Evolutionary conservation across 53 echinoderm and acorn worm species (phyloP), one percentile per base, ranked within the genome.

Genomic region (Henricia sp.): DNA sequence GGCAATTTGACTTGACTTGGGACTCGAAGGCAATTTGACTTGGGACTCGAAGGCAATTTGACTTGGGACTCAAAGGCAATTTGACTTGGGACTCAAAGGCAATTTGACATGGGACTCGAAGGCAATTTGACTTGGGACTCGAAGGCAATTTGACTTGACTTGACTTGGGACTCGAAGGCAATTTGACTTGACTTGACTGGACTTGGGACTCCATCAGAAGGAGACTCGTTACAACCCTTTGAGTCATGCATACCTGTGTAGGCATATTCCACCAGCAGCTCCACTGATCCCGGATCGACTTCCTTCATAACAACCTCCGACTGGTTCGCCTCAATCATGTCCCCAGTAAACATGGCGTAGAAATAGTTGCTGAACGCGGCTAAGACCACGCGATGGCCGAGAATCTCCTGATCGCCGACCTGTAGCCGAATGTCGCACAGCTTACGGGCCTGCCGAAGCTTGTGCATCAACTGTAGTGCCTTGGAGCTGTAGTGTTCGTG

Each of bases 191-290:
- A n/a, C n/a, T n/a, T n/a, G n/a, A n/a, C n/a, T n/a, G n/a, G n/a
- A n/a, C n/a, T n/a, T n/a, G n/a, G n/a, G n/a, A n/a, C n/a, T n/a
- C n/a, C n/a, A n/a, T 46, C 48, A 46, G 48, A 46, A 10, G 48
- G n/a, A n/a, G n/a, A n/a, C n/a, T n/a, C n/a, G n/a, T n/a, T n/a
- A n/a, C n/a, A n/a, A n/a, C n/a, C n/a, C n/a, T n/a, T n/a, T n/a
- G n/a, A n/a, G n/a, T n/a, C n/a, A n/a, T 60, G n/a, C 33, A 16
- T 94, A 94, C 94, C 94, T 91, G 94, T 87, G 76, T 94, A 94
- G 20, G 94, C 94, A 58, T 94, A 94, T n/a, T 94, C 91, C 43
- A 94, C 83, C 41, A 94, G 83, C 52, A 91, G 78, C 60, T 94
- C 91, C 85, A 94, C 59, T 0, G 94, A 77, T 24, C 16, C 62